Evolutionary conservation across 2,797 vertebrate genomes (phyloP).

Genomic region (Sparidentex hasta): DNA sequence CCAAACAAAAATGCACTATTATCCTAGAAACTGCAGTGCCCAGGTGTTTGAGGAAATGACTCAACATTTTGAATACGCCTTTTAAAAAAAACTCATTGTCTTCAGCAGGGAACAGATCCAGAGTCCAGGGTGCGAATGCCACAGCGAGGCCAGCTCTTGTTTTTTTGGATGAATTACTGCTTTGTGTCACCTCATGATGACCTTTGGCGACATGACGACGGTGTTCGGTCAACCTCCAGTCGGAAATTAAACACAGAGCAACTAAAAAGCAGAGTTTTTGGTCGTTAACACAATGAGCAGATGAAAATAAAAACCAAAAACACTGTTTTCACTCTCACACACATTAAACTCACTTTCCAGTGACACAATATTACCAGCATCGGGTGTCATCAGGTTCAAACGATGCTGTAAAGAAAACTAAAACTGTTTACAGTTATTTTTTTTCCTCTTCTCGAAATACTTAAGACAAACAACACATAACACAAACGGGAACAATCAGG

Average conservation of each 20-base stretch:
- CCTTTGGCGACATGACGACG: neutral
- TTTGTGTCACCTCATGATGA: conserved; percentile 25
- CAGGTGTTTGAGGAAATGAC: neutral
- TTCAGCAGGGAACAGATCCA: neutral
- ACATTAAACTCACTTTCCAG: conserved; percentile 16
- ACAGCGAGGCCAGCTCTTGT: neutral
- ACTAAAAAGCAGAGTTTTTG: conserved; percentile 41
- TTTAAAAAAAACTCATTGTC: neutral
- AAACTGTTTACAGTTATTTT: conserved; percentile 16
- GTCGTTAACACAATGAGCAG: conserved; percentile 7
- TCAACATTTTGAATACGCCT: neutral
- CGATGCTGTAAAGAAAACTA: conserved; percentile 37
- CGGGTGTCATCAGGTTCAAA: conserved; percentile 14
- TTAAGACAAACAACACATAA: conserved; percentile 66
- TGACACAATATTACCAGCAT: conserved; percentile 34
- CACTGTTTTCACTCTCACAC: conserved; percentile 12
- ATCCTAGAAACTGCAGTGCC: neutral
- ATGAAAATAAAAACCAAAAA: neutral
- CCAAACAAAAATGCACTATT: neutral
- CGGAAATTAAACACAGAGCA: conserved; percentile 13
- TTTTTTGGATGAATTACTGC: conserved; percentile 1
- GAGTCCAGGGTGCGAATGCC: neutral
- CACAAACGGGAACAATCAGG: conserved; percentile 72
- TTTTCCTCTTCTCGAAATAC: conserved; percentile 46
- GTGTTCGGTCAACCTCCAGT: neutral